phyloP scores from a whole-genome alignment of 2,888 invertebrate species.

The Calameuta pallipes region DNA sequence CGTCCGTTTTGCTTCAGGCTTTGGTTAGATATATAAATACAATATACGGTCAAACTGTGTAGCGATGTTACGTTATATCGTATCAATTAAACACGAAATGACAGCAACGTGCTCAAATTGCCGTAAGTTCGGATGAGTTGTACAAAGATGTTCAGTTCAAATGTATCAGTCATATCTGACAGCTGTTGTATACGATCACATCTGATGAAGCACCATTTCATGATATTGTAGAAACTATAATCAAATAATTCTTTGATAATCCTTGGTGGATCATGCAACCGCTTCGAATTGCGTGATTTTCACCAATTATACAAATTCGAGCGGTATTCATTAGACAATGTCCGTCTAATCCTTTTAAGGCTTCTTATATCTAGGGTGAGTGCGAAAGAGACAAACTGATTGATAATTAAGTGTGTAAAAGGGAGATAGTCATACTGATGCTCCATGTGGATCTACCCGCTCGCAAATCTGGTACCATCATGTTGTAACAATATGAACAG shows the following conservation, averaged over 20 bases:
- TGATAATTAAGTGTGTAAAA: neutral
- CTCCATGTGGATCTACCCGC: neutral
- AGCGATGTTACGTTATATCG: slow-evolving; percentile 3
- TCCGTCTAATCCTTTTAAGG: neutral
- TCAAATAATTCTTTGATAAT: neutral
- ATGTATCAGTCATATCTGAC: neutral
- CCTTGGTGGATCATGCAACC: neutral
- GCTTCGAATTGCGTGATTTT: neutral
- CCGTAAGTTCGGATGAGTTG: neutral
- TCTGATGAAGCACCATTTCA: neutral
- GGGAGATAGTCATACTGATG: neutral
- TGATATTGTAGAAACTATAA: neutral
- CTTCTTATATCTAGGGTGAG: neutral
- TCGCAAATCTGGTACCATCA: neutral
- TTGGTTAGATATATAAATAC: slow-evolving; percentile 27
- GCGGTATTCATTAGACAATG: neutral
- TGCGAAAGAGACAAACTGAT: neutral
- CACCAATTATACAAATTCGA: neutral
- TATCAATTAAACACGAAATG: slow-evolving; percentile 47
- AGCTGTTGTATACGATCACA: neutral
- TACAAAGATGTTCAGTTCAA: neutral
- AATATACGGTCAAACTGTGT: slow-evolving; percentile 18
- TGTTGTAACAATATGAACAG: neutral
- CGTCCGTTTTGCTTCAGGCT: slow-evolving; percentile 34
- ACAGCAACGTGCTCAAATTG: neutral